Percentiles rank a stretch among this genome's conserved stretches.
phyloP scores from a whole-genome alignment of 2,797 vertebrate genomes.

The Enteromius unitaeniatus region DNA sequence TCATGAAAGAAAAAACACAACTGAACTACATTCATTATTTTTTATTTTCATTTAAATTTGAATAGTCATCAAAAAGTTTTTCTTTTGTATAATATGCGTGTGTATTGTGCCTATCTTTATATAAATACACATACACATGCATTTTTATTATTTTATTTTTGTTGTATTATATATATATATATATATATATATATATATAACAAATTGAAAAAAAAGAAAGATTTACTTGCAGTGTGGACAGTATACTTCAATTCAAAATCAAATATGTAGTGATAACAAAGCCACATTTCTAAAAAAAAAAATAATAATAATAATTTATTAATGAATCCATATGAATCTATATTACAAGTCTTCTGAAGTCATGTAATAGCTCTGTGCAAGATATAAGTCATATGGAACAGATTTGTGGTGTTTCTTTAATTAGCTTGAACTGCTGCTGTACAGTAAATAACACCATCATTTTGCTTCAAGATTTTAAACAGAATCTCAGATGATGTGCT shows the following conservation, averaged over 20 bases:
- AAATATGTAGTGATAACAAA: neutral
- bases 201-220: neutral
- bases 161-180: no score
- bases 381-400: neutral
- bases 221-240: neutral
- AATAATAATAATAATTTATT: neutral
- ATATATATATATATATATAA: no score
- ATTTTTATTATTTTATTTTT: no score
- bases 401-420: neutral
- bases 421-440: neutral
- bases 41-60: neutral
- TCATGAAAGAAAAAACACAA: neutral
- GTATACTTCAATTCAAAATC: neutral
- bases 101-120: no score
- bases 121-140: no score
- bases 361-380: neutral
- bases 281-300: neutral
- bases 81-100: no score
- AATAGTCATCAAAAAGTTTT: no score
- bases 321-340: neutral
- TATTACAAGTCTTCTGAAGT: neutral
- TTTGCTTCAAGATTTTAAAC: neutral
- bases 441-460: neutral
- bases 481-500: constrained; percentile 15
- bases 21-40: neutral